These are phyloP conservation scores for Enteromius afrohamiltoni DNA, from an alignment of 2,797 vertebrate species.

Conservation along the genomic window DNA sequence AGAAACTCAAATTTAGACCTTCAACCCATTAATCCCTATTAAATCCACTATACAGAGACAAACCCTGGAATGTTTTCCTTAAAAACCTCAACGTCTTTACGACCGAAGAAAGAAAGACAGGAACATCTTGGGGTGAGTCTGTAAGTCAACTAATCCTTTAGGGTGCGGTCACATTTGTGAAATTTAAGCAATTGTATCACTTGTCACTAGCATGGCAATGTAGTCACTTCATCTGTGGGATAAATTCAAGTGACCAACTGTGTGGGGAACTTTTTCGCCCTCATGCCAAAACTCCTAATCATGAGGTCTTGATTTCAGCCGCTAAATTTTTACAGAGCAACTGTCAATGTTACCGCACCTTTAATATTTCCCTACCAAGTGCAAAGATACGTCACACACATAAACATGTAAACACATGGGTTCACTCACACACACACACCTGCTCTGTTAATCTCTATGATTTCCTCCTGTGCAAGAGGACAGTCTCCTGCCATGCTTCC, in stretches of 20 bases:
- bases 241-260: background rate
- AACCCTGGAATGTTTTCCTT: background rate
- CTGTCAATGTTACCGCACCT: background rate
- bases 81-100: background rate
- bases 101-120: background rate
- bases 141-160: background rate
- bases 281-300: background rate
- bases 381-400: conserved; percentile 23
- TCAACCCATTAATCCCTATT: background rate
- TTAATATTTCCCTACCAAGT: background rate
- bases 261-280: background rate
- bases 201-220: background rate
- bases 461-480: conserved; percentile 92
- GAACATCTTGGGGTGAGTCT: background rate
- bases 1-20: background rate
- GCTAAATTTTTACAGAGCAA: background rate
- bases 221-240: background rate
- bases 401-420: conserved; percentile 14
- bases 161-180: background rate
- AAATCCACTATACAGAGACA: background rate
- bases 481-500: conserved; percentile 92
- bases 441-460: conserved; percentile 94
- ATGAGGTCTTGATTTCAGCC: background rate
- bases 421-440: conserved; percentile 67
- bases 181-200: background rate